phyloP scores from a whole-genome alignment of 2,113 vertebrate species.

The Gnathonemus longibarbis region DNA sequence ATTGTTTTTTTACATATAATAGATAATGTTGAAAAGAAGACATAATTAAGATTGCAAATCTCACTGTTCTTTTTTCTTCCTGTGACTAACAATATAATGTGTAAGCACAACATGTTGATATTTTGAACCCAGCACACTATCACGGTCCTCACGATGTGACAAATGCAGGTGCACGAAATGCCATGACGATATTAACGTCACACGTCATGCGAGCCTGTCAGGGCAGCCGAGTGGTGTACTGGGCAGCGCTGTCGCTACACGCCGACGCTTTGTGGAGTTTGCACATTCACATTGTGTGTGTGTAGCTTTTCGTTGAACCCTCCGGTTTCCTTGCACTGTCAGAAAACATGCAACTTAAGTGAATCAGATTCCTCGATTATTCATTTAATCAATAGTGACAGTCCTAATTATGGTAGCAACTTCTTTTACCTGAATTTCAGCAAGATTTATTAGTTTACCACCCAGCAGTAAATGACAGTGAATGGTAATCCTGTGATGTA shows the following conservation, averaged over 20 bases:
- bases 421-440: neutral
- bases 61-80: neutral
- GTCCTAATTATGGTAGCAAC: neutral
- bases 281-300: neutral
- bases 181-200: neutral
- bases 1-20: neutral
- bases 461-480: neutral
- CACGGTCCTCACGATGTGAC: neutral
- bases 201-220: neutral
- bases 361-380: neutral
- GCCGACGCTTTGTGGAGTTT: neutral
- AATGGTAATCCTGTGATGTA: neutral
- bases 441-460: neutral
- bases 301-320: neutral
- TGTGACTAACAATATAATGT: neutral
- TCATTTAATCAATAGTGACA: neutral
- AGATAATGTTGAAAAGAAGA: neutral
- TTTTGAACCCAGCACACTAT: neutral
- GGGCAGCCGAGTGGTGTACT: neutral
- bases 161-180: neutral
- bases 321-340: neutral
- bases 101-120: neutral
- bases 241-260: neutral
- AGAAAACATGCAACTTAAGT: neutral
- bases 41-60: neutral